A percentile compares a stretch with the other conserved stretches of the same genome.
These are phyloP conservation scores for Molorchus minor DNA, from an alignment of 2,888 invertebrate species.

Conservation along the genomic window DNA sequence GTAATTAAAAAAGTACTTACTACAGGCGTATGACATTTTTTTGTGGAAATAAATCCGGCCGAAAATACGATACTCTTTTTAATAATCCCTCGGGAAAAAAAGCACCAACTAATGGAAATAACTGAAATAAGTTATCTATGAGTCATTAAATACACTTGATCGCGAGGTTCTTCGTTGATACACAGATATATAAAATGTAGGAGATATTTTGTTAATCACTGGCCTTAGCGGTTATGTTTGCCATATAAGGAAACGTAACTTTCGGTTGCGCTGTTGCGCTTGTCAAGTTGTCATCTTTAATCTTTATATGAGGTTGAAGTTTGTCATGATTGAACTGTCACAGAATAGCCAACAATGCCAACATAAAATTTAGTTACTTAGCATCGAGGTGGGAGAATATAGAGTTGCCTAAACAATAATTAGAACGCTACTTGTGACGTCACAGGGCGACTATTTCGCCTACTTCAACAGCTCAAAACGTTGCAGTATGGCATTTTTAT, in stretches of 20 bases:
- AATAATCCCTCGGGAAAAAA: constrained; percentile 6
- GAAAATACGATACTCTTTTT: constrained; percentile 36
- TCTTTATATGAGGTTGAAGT: no score
- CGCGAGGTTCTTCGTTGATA: constrained; percentile 38
- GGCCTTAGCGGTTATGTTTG: constrained; percentile 49
- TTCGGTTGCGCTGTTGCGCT: no score
- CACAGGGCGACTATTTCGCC: no score
- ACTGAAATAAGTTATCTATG: constrained; percentile 1
- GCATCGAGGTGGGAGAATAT: no score
- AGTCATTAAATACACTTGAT: constrained; percentile 24
- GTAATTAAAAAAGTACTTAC: constrained; percentile 47
- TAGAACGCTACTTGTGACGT: no score
- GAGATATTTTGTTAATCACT: constrained; percentile 27
- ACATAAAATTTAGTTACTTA: no score
- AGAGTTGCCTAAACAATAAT: no score
- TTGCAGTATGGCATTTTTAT: no score
- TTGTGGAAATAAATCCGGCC: constrained; percentile 33
- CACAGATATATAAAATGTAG: constrained; percentile 35
- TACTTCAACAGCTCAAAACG: no score
- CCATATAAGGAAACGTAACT: constrained; percentile 45
- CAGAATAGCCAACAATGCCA: no score
- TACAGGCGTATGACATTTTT: constrained; percentile 56
- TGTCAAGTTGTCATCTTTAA: no score
- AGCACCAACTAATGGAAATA: not conserved
- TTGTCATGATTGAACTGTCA: no score